Conservation (phyloP, 1,140 invertebrate species). For the Achroia grisella region DNA sequence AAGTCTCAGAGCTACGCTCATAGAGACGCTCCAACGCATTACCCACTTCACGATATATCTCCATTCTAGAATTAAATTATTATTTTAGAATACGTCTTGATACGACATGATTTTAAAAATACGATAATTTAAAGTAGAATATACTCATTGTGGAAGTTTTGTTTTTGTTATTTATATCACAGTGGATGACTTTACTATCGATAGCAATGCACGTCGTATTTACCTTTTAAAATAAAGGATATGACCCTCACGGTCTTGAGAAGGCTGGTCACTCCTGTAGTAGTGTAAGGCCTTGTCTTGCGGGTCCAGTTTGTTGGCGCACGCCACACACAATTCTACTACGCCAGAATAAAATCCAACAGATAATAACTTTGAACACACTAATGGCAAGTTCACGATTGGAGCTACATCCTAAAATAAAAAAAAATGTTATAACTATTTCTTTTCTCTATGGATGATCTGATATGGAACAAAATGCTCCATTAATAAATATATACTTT, state of each 20-base stretch:
- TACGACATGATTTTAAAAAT: too few relatives aligned
- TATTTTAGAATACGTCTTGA: too few relatives aligned
- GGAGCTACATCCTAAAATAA: constrained; percentile 79
- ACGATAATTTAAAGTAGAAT: too few relatives aligned
- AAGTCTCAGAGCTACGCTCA: constrained; percentile 76
- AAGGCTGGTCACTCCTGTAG: constrained; percentile 89
- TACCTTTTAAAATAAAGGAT: constrained; percentile 80
- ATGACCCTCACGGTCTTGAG: constrained; percentile 83
- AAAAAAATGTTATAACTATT: constrained; percentile 3
- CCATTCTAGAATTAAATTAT: constrained; percentile 76
- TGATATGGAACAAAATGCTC: too few relatives aligned
- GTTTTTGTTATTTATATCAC: too few relatives aligned
- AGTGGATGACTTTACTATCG: too few relatives aligned
- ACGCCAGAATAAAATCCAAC: constrained; percentile 90
- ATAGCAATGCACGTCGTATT: too few relatives aligned
- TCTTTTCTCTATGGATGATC: constrained; percentile 4
- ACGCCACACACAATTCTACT: constrained; percentile 89
- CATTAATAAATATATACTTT: background rate
- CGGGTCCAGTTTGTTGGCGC: constrained; percentile 90
- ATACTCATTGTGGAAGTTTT: too few relatives aligned
- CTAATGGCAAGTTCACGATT: constrained; percentile 83
- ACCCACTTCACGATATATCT: constrained; percentile 91
- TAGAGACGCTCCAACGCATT: constrained; percentile 86
- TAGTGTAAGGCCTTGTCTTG: constrained; percentile 91
- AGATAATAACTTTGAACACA: constrained; percentile 84